Conservation (phyloP, 2,113 vertebrate species). For the Puma concolor region DNA sequence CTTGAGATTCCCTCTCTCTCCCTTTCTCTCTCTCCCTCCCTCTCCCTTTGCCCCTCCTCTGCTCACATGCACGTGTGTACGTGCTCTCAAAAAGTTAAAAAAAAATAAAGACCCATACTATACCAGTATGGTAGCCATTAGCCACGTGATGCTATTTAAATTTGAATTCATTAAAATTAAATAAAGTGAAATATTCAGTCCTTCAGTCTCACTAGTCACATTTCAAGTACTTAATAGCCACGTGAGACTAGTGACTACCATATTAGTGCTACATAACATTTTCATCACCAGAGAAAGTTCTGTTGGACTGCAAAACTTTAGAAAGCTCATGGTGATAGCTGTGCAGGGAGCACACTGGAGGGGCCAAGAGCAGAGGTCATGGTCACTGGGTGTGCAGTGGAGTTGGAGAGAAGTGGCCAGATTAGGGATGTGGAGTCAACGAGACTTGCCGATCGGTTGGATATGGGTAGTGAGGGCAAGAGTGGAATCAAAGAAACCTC, state of each 20-base stretch:
- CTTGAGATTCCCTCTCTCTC: too few relatives aligned
- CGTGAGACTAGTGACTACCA: not conserved
- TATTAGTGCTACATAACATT: not conserved
- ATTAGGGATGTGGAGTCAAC: not conserved
- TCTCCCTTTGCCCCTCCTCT: too few relatives aligned
- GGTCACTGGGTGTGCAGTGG: not conserved
- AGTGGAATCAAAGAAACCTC: not conserved
- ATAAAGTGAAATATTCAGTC: not conserved
- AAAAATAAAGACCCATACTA: not conserved
- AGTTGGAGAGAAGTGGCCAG: not conserved
- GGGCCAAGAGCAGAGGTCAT: not conserved
- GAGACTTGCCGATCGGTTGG: not conserved
- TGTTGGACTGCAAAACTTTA: not conserved
- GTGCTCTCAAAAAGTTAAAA: too few relatives aligned
- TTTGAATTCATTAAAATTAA: not conserved
- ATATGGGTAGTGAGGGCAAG: not conserved
- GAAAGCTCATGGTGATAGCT: not conserved
- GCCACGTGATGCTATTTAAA: not conserved
- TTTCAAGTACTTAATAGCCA: not conserved
- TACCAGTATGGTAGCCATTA: not conserved
- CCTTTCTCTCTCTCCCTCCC: too few relatives aligned
- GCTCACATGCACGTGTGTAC: too few relatives aligned
- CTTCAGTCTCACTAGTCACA: not conserved
- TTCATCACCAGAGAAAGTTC: not conserved
- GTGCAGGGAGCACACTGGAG: not conserved